phyloP scores from a whole-genome alignment of 2,888 invertebrate genomes.

The Lepas anatifera region DNA sequence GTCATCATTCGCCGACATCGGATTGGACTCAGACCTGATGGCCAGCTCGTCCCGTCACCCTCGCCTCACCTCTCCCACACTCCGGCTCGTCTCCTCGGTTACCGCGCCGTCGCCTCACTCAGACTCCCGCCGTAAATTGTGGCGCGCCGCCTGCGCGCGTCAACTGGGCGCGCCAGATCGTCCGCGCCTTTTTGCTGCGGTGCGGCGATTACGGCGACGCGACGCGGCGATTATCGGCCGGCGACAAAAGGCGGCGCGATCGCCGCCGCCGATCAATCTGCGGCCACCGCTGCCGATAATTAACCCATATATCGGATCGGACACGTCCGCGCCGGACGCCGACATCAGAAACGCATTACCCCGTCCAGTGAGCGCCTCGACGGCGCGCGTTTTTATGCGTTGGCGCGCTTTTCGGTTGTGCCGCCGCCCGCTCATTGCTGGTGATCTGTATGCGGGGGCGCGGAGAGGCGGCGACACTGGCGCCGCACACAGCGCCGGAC shows the following conservation, averaged over 20 bases:
- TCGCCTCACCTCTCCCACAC: too few species aligned
- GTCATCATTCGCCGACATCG: too few species aligned
- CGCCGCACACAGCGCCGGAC: not conserved
- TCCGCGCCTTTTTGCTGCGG: not conserved
- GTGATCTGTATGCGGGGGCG: not conserved
- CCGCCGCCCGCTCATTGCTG: not conserved
- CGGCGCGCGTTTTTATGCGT: constrained; percentile 5
- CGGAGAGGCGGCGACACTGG: not conserved
- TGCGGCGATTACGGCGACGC: not conserved
- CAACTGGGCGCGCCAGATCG: not conserved
- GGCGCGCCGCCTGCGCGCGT: not conserved
- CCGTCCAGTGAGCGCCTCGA: not conserved
- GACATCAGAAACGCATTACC: constrained; percentile 6
- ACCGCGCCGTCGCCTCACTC: too few species aligned
- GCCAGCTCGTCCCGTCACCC: too few species aligned
- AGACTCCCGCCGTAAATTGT: not conserved
- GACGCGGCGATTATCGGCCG: not conserved
- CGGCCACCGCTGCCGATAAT: not conserved
- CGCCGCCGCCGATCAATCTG: not conserved
- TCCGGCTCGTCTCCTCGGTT: too few species aligned
- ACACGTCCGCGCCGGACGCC: not conserved
- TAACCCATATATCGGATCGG: not conserved
- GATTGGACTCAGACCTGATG: too few species aligned
- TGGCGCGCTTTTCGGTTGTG: not conserved
- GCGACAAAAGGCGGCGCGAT: not conserved